Conservation (phyloP, 2,113 vertebrate genomes). For the Perca schrenkii region DNA sequence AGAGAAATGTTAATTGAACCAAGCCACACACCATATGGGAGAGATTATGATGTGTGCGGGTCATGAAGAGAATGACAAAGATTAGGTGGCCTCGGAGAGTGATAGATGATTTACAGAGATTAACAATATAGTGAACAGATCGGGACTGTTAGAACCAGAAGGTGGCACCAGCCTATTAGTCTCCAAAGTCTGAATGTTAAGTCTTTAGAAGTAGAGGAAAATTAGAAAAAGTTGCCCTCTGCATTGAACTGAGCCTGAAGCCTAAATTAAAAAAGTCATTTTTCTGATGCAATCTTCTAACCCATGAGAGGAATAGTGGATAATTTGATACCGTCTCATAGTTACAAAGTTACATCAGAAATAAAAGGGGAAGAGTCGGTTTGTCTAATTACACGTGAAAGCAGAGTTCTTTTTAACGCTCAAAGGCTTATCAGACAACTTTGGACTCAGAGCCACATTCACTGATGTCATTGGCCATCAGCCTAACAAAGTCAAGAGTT, state of each 20-base stretch:
- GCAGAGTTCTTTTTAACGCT: slow-evolving; percentile 35
- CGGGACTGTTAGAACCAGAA: slow-evolving; percentile 13
- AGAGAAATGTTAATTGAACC: slow-evolving; percentile 79
- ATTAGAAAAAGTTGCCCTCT: slow-evolving; percentile 22
- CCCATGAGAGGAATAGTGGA: slow-evolving; percentile 26
- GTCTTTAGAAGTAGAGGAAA: slow-evolving; percentile 34
- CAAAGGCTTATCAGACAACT: slow-evolving; percentile 45
- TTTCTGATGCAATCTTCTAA: slow-evolving; percentile 68
- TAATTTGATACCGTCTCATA: slow-evolving; percentile 32
- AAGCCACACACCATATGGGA: slow-evolving; percentile 83
- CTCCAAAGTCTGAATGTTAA: slow-evolving; percentile 25
- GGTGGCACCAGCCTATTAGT: slow-evolving; percentile 42
- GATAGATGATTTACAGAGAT: slow-evolving; percentile 67
- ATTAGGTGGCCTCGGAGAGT: slow-evolving; percentile 72
- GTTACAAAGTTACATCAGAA: slow-evolving; percentile 67
- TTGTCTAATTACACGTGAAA: slow-evolving; percentile 48
- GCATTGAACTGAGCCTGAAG: slow-evolving; percentile 18
- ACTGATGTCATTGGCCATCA: slow-evolving; percentile 23
- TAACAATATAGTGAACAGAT: slow-evolving; percentile 66
- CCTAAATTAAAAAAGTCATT: slow-evolving; percentile 46
- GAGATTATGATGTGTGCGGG: slow-evolving; percentile 77
- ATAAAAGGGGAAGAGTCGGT: slow-evolving; percentile 42
- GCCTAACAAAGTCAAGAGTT: no score
- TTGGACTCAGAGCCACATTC: slow-evolving; percentile 26
- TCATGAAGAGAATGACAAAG: slow-evolving; percentile 77